phyloP scores from a whole-genome alignment of 2,113 vertebrate species.

The Burhinus bistriatus region DNA sequence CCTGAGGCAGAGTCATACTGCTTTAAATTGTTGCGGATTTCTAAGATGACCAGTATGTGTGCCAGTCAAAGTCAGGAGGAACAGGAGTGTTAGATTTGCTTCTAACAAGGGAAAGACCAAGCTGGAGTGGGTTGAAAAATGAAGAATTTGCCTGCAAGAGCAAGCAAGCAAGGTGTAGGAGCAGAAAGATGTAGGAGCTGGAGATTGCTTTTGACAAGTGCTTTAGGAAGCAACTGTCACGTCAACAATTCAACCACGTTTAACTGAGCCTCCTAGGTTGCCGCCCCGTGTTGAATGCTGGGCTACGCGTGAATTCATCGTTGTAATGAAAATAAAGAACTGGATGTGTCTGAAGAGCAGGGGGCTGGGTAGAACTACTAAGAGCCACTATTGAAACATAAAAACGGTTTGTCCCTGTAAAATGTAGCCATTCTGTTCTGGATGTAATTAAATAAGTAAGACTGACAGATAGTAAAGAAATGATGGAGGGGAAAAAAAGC shows the following conservation, averaged over 20 bases:
- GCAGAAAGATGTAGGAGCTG: background rate
- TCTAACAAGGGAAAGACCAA: background rate
- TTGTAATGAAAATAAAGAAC: background rate
- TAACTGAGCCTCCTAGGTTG: background rate
- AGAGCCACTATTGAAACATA: background rate
- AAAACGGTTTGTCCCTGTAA: background rate
- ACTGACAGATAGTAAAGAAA: background rate
- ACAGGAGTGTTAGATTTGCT: background rate
- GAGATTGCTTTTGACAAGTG: background rate
- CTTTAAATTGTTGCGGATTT: background rate
- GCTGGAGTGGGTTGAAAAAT: background rate
- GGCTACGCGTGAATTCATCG: background rate
- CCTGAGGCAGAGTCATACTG: background rate
- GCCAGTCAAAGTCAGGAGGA: background rate
- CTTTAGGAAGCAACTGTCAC: background rate
- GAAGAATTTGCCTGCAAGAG: background rate
- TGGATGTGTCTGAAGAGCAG: background rate
- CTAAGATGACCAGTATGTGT: accelerated
- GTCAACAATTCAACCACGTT: background rate
- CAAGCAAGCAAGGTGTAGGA: background rate
- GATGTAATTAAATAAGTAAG: background rate
- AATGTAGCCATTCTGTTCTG: background rate
- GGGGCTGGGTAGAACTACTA: background rate
- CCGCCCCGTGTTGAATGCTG: background rate
- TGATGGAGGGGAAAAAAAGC: background rate